Base-by-base conservation (phyloP, 2,797 vertebrate species). In the Lepilemur septentrionalis region DNA sequence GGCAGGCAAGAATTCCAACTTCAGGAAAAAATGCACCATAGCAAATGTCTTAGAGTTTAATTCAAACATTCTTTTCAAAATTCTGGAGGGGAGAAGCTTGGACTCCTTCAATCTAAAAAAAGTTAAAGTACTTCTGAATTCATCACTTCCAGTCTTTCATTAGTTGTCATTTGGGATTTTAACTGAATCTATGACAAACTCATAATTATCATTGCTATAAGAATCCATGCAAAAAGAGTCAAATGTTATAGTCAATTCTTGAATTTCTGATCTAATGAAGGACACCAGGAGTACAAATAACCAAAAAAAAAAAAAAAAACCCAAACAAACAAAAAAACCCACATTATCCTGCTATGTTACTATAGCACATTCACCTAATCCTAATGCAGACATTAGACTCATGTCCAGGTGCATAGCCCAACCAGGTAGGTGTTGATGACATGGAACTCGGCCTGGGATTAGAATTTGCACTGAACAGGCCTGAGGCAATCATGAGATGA, bases 31-130 rank as follows among this genome's bases (percentile, higher is more conserved):
- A 30, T 12, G 11, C 4, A 43, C 57, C 50, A 28, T 25, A 30
- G 52, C 7, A 84, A 69, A 61, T 76, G 35, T 28, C 46, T 69
- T 79, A 70, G 5, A 89, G 35, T 89, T 86, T 70, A 89, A 63
- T 15, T 25, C 63, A 87, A 69, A 81, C 5, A n/a, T 46, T 20
- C 23, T 87, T 91, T 89, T 82, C 52, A 83, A 79, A 96, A 69
- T 63, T 88, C 55, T 41, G 61, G 69, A 38, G 8, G 20, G 13
- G 14, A 92, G 10, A 78, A 94, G 13, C 1, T 20, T 88, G 35
- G 30, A 57, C 32, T 63, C 81, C 57, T 73, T 59, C 9, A 8
- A 70, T 38, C 6, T 43, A 13, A 59, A 50, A 48, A n/a, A 8
- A 88, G 55, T 18, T 18, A 43, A 92, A 43, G 30, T 38, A n/a